These are phyloP conservation scores for Nasalis larvatus DNA, from an alignment of 2,113 vertebrate genomes.

Conservation along the genomic window DNA sequence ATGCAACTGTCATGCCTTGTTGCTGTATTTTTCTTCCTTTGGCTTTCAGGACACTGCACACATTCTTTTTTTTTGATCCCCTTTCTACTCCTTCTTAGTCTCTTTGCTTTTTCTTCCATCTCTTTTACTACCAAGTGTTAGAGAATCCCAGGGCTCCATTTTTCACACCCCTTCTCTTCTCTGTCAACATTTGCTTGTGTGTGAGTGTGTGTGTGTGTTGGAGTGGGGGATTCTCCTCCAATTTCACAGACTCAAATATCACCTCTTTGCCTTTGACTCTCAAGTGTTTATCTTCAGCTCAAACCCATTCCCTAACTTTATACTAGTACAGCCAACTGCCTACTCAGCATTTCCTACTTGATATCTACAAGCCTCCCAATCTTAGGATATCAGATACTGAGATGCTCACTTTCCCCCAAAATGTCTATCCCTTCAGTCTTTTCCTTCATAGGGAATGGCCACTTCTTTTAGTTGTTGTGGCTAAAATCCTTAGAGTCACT, in stretches of 20 bases:
- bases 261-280: neutral
- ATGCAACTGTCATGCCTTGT: neutral
- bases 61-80: neutral
- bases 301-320: neutral
- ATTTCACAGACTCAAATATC: neutral
- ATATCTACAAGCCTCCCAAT: neutral
- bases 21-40: neutral
- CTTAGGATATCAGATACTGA: neutral
- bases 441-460: too few species aligned
- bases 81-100: neutral
- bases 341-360: neutral
- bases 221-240: neutral
- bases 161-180: neutral
- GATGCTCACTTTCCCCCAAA: neutral
- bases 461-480: neutral
- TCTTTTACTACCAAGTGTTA: too few species aligned
- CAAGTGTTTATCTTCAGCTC: neutral
- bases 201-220: neutral
- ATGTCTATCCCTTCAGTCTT: neutral
- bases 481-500: neutral
- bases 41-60: neutral
- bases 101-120: neutral
- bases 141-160: neutral
- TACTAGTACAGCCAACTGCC: neutral
- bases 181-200: neutral